Evolutionary conservation across 2,797 vertebrate genomes (phyloP).

Genomic region (Telmatherina bonti): DNA sequence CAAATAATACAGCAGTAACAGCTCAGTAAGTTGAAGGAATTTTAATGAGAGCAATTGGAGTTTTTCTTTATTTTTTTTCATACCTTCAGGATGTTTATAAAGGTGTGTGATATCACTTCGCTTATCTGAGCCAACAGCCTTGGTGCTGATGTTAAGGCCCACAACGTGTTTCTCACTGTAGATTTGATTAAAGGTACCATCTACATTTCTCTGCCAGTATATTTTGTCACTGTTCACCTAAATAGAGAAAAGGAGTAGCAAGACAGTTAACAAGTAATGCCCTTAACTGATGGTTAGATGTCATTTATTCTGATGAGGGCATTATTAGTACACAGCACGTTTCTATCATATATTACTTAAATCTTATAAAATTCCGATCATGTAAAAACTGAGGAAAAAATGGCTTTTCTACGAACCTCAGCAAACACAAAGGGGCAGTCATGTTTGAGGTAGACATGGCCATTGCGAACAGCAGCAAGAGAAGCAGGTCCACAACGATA

Average conservation of each 20-base stretch:
- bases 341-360: background rate
- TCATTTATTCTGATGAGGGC: constrained; percentile 16
- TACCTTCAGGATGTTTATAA: constrained; percentile 93
- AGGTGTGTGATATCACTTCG: constrained; percentile 86
- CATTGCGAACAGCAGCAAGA: constrained; percentile 86
- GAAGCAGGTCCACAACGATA: constrained; percentile 92
- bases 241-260: background rate
- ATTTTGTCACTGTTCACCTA: constrained; percentile 97
- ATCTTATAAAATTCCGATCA: background rate
- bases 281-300: constrained; percentile 18
- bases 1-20: background rate
- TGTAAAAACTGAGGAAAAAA: background rate
- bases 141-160: constrained; percentile 89
- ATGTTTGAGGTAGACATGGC: constrained; percentile 89
- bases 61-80: background rate
- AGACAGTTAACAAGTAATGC: background rate
- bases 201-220: constrained; percentile 88
- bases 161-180: constrained; percentile 88
- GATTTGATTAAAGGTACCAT: constrained; percentile 87
- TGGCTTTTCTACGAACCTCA: constrained; percentile 73
- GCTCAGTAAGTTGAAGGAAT: background rate
- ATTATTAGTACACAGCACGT: constrained; percentile 13
- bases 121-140: constrained; percentile 86
- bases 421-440: constrained; percentile 87
- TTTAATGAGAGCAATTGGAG: background rate